Conservation (phyloP, 2,113 vertebrate genomes). For the Vidua chalybeata region DNA sequence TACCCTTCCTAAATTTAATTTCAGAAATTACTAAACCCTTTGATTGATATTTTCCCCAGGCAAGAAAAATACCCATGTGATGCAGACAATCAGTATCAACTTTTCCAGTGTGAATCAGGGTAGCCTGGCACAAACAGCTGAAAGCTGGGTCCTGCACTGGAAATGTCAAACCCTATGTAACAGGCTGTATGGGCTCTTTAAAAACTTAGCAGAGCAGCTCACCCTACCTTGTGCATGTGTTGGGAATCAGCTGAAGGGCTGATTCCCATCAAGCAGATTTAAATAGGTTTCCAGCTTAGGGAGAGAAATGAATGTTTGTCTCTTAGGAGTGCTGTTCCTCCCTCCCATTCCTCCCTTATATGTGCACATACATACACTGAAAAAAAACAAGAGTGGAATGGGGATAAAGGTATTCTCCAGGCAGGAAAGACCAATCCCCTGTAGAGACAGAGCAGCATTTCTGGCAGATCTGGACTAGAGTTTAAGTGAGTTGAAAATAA, state of each 20-base stretch:
- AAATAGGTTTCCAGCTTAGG: constrained; percentile 61
- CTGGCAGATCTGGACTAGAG: background rate
- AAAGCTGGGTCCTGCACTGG: background rate
- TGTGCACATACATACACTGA: background rate
- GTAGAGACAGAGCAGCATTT: background rate
- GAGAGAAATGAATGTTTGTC: constrained; percentile 43
- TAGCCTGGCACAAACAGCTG: background rate
- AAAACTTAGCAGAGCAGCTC: background rate
- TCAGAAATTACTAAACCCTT: background rate
- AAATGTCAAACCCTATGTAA: background rate
- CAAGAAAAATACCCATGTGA: background rate
- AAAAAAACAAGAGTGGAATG: background rate
- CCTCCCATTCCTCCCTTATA: background rate
- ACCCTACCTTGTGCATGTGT: constrained; percentile 29
- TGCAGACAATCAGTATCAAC: background rate
- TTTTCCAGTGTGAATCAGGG: background rate
- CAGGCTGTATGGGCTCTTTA: constrained; percentile 40
- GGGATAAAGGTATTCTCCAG: background rate
- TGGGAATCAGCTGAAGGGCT: constrained; percentile 44
- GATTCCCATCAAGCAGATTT: constrained; percentile 67
- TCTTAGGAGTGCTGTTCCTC: constrained; percentile 25
- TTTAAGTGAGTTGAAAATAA: constrained; percentile 51
- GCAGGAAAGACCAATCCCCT: background rate
- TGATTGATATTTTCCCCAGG: background rate
- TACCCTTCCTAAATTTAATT: background rate